Conservation (phyloP, 1,140 invertebrate genomes). For the Drosophila orosa region DNA sequence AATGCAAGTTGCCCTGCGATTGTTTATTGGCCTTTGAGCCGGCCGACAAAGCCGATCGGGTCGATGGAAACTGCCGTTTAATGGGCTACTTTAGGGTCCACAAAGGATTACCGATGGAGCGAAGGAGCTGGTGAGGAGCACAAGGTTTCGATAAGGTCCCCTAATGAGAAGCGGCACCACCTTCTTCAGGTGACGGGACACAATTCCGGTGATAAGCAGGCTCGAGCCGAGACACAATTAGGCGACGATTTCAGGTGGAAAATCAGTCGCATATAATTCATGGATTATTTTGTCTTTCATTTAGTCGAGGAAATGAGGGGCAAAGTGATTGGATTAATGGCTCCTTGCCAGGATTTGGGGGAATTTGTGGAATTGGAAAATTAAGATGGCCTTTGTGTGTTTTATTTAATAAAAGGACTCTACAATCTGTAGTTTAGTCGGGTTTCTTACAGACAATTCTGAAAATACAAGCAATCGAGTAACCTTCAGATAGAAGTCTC, state of each 20-base stretch:
- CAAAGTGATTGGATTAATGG: conserved; percentile 21
- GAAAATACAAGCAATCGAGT: too few species aligned
- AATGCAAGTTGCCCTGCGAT: conserved; percentile 64
- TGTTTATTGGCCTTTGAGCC: conserved; percentile 73
- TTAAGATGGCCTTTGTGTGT: not conserved
- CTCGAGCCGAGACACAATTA: conserved; percentile 44
- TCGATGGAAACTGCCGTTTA: conserved; percentile 65
- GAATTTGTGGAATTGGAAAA: not conserved
- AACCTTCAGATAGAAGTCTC: not conserved
- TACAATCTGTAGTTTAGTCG: not conserved
- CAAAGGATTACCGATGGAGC: conserved; percentile 54
- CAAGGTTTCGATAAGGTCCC: conserved; percentile 47
- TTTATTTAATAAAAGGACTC: not conserved
- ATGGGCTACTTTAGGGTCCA: conserved; percentile 66
- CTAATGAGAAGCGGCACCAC: conserved; percentile 52
- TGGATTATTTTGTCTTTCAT: conserved; percentile 39
- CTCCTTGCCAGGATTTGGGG: not conserved
- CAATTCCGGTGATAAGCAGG: conserved; percentile 64
- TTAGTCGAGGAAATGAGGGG: conserved; percentile 1
- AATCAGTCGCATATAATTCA: conserved; percentile 47
- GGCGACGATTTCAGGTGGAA: conserved; percentile 51
- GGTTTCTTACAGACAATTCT: not conserved
- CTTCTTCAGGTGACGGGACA: conserved; percentile 31
- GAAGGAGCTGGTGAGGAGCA: conserved; percentile 20
- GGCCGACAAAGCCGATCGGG: conserved; percentile 58